These are phyloP conservation scores for Cyclargus thomasi DNA, from an alignment of 1,140 invertebrate genomes.

Conservation along the genomic window DNA sequence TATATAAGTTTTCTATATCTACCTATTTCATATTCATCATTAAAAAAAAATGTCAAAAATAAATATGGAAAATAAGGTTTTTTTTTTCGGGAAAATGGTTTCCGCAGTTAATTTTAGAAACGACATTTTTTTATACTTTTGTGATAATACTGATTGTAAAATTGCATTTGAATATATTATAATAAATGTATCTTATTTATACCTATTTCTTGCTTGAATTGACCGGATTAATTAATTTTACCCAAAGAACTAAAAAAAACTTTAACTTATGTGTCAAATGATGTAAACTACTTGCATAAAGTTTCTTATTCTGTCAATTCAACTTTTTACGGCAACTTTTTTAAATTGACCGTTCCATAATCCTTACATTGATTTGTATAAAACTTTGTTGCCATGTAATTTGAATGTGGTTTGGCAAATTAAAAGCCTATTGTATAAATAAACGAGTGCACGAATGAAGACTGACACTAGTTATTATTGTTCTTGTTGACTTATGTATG, in stretches of 20 bases:
- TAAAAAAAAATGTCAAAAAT: too few species aligned
- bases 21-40: too few species aligned
- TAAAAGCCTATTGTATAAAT: conserved; percentile 6
- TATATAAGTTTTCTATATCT: too few species aligned
- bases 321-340: not conserved
- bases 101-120: not conserved
- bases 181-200: not conserved
- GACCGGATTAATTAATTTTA: not conserved
- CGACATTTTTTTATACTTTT: conserved; percentile 9
- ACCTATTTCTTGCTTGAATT: not conserved
- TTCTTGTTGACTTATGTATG: conserved; percentile 22
- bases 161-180: conserved; percentile 6
- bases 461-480: conserved; percentile 30
- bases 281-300: not conserved
- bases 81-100: too few species aligned
- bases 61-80: too few species aligned
- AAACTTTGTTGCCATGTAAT: not conserved
- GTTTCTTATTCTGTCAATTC: not conserved
- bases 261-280: too few species aligned
- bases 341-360: not conserved
- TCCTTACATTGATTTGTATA: not conserved
- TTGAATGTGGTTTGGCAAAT: conserved; percentile 9
- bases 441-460: conserved; percentile 26
- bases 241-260: not conserved
- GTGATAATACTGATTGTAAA: not conserved